Conservation (phyloP, 2,888 invertebrate genomes). For the Cheilosia pagana region DNA sequence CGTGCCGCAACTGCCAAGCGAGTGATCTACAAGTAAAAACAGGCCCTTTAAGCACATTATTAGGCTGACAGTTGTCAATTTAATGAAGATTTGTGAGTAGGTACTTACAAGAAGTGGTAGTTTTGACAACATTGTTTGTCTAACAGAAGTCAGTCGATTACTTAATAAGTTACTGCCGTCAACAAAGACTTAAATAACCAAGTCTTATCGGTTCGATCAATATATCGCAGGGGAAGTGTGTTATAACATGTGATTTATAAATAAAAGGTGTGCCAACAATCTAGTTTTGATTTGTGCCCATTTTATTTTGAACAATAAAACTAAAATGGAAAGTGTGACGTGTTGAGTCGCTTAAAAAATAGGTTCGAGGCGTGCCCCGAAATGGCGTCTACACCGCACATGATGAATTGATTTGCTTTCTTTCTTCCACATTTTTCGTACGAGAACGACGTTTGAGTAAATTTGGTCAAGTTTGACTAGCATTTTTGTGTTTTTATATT, state of each 20-base stretch:
- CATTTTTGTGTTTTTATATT: too few relatives aligned
- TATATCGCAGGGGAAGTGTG: background rate
- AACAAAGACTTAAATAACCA: background rate
- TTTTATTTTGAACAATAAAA: background rate
- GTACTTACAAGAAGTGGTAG: slow-evolving; percentile 23
- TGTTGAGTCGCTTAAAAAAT: too few relatives aligned
- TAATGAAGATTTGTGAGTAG: background rate
- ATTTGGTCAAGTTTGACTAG: too few relatives aligned
- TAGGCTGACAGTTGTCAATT: background rate
- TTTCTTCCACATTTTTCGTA: too few relatives aligned
- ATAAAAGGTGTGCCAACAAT: background rate
- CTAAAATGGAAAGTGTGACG: too few relatives aligned
- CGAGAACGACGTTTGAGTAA: too few relatives aligned
- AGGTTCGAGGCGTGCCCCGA: too few relatives aligned
- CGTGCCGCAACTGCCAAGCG: slow-evolving; percentile 6
- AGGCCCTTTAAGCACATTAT: slow-evolving; percentile 6
- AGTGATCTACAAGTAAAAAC: slow-evolving; percentile 23
- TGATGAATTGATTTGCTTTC: too few relatives aligned
- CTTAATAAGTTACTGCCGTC: background rate
- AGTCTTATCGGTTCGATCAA: slow-evolving; percentile 1
- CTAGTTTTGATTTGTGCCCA: background rate
- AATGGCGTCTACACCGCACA: too few relatives aligned
- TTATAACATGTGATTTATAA: background rate
- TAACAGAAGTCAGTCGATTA: background rate
- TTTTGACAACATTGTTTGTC: slow-evolving; percentile 22